Percentiles rank a stretch among this genome's conserved stretches.
phyloP scores from a whole-genome alignment of 2,113 vertebrate genomes.

The Columba livia region DNA sequence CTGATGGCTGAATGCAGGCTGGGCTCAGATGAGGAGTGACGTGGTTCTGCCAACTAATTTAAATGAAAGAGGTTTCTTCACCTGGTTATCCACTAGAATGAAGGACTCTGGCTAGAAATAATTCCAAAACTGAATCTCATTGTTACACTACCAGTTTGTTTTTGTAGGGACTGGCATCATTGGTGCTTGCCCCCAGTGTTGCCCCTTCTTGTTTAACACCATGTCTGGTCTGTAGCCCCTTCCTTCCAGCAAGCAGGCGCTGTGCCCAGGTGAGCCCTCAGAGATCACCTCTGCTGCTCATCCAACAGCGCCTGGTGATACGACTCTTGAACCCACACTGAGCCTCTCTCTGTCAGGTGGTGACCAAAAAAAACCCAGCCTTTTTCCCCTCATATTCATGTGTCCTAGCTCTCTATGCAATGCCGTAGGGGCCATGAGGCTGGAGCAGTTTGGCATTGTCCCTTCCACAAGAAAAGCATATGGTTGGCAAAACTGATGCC shows the following conservation, averaged over 20 bases:
- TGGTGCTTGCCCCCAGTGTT: background rate
- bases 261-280: background rate
- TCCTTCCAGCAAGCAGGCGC: background rate
- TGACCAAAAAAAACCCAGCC: background rate
- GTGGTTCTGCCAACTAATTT: background rate
- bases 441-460: slow-evolving; percentile 39
- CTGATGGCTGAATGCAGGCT: background rate
- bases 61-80: background rate
- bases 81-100: background rate
- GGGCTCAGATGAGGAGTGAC: background rate
- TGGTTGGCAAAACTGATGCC: slow-evolving; percentile 50
- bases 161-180: background rate
- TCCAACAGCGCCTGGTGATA: background rate
- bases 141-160: background rate
- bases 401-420: background rate
- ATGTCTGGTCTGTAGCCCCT: background rate
- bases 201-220: background rate
- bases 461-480: background rate
- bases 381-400: background rate
- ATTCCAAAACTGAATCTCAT: background rate
- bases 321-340: background rate
- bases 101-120: background rate
- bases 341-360: background rate
- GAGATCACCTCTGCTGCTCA: slow-evolving; percentile 30
- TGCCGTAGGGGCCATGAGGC: background rate